Evolutionary conservation across 2,888 invertebrate species (phyloP).

Genomic region (Orgyia antiqua): DNA sequence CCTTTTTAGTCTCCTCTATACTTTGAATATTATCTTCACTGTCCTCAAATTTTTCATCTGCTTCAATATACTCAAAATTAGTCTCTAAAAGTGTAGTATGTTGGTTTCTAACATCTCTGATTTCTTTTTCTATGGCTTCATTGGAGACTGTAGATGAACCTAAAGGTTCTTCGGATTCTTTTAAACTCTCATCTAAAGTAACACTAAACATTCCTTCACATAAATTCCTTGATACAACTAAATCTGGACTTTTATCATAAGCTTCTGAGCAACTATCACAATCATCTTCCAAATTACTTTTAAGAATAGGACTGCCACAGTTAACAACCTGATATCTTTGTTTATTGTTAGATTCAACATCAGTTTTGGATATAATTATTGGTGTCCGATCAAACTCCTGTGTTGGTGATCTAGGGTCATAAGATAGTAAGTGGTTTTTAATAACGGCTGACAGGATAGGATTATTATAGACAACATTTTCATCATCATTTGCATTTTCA

Average conservation of each 20-base stretch:
- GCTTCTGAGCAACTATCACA: slow-evolving; percentile 43
- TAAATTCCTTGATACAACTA: slow-evolving; percentile 58
- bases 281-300: slow-evolving; percentile 33
- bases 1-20: slow-evolving; percentile 11
- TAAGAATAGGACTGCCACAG: slow-evolving; percentile 44
- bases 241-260: slow-evolving; percentile 40
- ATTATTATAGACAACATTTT: slow-evolving; percentile 62
- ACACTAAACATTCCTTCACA: slow-evolving; percentile 56
- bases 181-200: slow-evolving; percentile 53
- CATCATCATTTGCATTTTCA: slow-evolving; percentile 53
- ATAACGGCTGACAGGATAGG: slow-evolving; percentile 70
- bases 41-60: slow-evolving; percentile 39
- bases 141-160: slow-evolving; percentile 64
- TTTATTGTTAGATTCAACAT: slow-evolving; percentile 33
- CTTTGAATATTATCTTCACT: slow-evolving; percentile 28
- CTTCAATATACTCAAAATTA: slow-evolving; percentile 78
- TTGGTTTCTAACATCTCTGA: slow-evolving; percentile 41
- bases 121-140: slow-evolving; percentile 57
- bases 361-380: slow-evolving; percentile 54
- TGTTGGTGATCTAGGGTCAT: slow-evolving; percentile 79
- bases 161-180: slow-evolving; percentile 51
- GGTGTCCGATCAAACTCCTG: slow-evolving; percentile 80
- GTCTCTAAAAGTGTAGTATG: slow-evolving; percentile 76
- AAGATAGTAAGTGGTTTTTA: slow-evolving; percentile 66
- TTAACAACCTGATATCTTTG: slow-evolving; percentile 31